Evolutionary conservation across 2,888 invertebrate species (phyloP), one percentile per base, ranked within the genome.

Genomic region (Aphidius colemani): DNA sequence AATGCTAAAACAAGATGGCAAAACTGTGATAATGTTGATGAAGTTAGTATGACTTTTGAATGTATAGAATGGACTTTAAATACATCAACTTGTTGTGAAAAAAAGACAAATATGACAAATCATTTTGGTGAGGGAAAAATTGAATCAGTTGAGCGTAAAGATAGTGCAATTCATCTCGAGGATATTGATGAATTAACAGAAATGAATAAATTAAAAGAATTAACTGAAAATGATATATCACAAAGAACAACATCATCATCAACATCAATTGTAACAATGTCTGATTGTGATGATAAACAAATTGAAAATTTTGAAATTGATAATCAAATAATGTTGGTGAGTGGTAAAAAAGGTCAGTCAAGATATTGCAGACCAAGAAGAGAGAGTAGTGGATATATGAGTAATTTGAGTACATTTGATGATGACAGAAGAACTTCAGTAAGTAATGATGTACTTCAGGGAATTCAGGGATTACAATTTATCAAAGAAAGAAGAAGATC

Each of bases 361-460:
- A 56, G 57, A 18, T 53, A 64, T 41, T 45, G 46, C 13, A 55
- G 71, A 50, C 71, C 78, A 0, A 69, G 79, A 48, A 73, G 79
- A 39, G 78, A 78, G 65, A 79, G 79, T 61, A 78, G 79, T 61
- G 79, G 79, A 3, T 78, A 79, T 68, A 76, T 72, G 18, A 79
- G 78, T 61, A 78, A 72, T 18, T 64, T 78, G 39, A 75, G 75
- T 4, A 79, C 79, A 3, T 77, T 79, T 63, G 79, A 79, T 71
- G 79, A 79, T 44, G 30, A 30, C 5, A 67, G 76, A 30, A 71
- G 76, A 48, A 72, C 69, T 13, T 71, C 76, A 70, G 69, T 57
- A 70, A 74, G 9, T 7, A 64, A 40, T 64, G 30, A 72, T 69
- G 57, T 58, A 7, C 46, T 49, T 3, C 61, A 53, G 7, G 46